Base-by-base conservation (phyloP, 2,888 invertebrate species). In the Tachina lurida region DNA sequence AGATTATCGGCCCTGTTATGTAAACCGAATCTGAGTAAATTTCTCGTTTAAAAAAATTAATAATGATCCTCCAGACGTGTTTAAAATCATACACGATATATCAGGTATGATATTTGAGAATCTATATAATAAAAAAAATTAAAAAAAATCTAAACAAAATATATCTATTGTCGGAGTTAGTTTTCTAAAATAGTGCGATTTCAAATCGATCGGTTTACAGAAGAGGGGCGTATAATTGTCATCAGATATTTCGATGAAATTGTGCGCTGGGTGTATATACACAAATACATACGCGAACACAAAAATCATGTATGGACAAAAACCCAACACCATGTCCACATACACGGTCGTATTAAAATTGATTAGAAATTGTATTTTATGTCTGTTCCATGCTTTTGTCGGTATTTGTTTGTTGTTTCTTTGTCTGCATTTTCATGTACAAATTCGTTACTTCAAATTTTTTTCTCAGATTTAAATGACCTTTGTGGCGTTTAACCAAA, bases 401-500 rank as follows among this genome's bases (percentile, higher is more conserved):
- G 82, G 67, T 73, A 56, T 73, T 63, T 67, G 43, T 78, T 62
- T 70, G n/a, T 73, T 73, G 62, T 65, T 71, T 58, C 65, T 31
- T 54, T 39, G 17, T 12, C 17, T 65, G 41, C 73, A 22, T 13
- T 41, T 67, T 77, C 52, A 10, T 47, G n/a, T 67, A 10, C n/a
- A 22, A 73, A 22, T 67, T 54, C 41, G 47, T 77, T 56, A 54
- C 65, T 54, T 15, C 31, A 75, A 84, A 58, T 41, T 43, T 22
- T 60, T 45, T 67, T 49, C 56, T 65, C 19, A 22, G 52, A 60
- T 76, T 54, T 62, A 54, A 70, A 83, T 79, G 85, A 86, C 85
- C 85, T 86, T 79, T 86, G 60, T 79, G 85, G 78, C 85, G 85
- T 86, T 82, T 71, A 71, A 65, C 39, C 49, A 63, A 81, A 68